A percentile compares a stretch with the other conserved stretches of the same genome.
Conservation (phyloP, 1,140 invertebrate species). For the Drosophila murphyi region DNA sequence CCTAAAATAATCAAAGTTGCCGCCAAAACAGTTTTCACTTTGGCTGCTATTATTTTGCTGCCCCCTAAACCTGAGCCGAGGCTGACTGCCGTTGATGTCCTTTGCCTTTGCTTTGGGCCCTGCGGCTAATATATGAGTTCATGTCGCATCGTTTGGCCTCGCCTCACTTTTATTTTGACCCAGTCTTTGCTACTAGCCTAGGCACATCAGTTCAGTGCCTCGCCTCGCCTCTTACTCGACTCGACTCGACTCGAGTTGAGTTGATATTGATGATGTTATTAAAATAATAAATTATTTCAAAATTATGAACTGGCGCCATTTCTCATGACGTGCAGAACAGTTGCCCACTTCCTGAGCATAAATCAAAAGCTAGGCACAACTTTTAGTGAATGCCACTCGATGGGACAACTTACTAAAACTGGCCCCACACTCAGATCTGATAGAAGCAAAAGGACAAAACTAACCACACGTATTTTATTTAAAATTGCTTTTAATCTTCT, state of each 20-base stretch:
- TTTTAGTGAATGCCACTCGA: slow-evolving; percentile 26
- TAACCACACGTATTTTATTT: not conserved
- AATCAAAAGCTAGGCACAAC: slow-evolving; percentile 60
- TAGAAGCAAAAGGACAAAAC: slow-evolving; percentile 1
- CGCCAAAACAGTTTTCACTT: slow-evolving; percentile 82
- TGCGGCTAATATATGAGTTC: slow-evolving; percentile 80
- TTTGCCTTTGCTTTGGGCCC: slow-evolving; percentile 57
- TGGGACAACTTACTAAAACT: slow-evolving; percentile 29
- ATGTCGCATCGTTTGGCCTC: slow-evolving; percentile 66
- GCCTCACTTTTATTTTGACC: slow-evolving; percentile 68
- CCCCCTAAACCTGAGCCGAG: slow-evolving; percentile 21
- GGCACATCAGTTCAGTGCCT: slow-evolving; percentile 46
- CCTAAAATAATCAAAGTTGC: slow-evolving; percentile 74
- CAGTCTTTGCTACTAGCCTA: slow-evolving; percentile 40
- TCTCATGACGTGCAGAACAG: slow-evolving; percentile 66
- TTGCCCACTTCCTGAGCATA: slow-evolving; percentile 43
- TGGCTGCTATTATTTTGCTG: slow-evolving; percentile 78
- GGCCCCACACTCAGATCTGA: not conserved
- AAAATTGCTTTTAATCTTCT: no score
- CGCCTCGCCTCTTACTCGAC: not conserved
- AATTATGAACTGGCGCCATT: slow-evolving; percentile 82
- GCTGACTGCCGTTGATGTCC: slow-evolving; percentile 60
- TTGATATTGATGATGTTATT: slow-evolving; percentile 83
- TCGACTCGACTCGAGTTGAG: slow-evolving; percentile 57
- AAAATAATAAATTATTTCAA: slow-evolving; percentile 84